Conservation (phyloP, 2,888 invertebrate species). For the Graphium colonna region DNA sequence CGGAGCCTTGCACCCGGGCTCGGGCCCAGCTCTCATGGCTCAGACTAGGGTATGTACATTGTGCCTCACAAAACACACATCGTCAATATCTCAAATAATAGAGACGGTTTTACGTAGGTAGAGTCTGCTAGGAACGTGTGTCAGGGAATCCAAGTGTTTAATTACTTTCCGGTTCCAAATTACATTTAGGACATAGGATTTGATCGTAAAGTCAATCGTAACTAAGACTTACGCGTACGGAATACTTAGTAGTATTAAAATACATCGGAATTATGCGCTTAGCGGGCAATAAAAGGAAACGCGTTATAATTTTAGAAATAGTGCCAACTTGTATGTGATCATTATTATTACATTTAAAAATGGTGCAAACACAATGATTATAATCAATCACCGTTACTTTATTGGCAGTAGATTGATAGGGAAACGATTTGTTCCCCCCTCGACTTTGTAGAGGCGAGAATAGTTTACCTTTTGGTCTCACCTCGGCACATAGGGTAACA, state of each 20-base stretch:
- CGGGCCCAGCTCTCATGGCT: conserved; percentile 92
- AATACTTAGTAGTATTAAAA: conserved; percentile 60
- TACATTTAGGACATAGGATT: background rate
- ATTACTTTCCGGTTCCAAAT: background rate
- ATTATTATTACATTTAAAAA: conserved; percentile 25
- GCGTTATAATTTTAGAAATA: conserved; percentile 34
- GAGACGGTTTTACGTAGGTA: conserved; percentile 22
- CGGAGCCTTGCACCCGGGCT: conserved; percentile 80
- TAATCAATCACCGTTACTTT: conserved; percentile 4
- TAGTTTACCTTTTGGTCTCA: conserved; percentile 33
- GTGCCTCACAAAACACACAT: background rate
- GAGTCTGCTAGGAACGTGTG: conserved; percentile 23
- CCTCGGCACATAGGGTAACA: conserved; percentile 35
- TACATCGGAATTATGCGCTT: conserved; percentile 46
- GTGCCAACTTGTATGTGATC: conserved; percentile 26
- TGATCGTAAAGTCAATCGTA: background rate
- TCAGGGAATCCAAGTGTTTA: conserved; percentile 2
- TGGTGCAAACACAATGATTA: conserved; percentile 22
- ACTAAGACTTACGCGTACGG: conserved; percentile 44
- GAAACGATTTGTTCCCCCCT: background rate
- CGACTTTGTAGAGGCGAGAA: conserved; percentile 31
- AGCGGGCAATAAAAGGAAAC: conserved; percentile 48
- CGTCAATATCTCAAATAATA: background rate
- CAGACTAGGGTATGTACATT: conserved; percentile 90
- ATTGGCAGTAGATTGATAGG: conserved; percentile 7